phyloP scores from a whole-genome alignment of 2,888 invertebrate genomes.

The Nycteola revayana region DNA sequence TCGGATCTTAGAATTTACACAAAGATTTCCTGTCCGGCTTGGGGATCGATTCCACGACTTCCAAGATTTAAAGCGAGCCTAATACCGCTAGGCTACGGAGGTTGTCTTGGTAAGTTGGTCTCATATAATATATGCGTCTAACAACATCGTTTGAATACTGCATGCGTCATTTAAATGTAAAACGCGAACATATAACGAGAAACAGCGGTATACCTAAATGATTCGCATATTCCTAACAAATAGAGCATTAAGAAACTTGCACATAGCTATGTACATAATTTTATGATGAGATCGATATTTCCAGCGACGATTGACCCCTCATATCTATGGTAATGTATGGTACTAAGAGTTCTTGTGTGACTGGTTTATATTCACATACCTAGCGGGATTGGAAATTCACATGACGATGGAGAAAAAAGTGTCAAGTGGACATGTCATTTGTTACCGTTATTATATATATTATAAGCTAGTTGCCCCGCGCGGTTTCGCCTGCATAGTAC shows the following conservation, averaged over 20 bases:
- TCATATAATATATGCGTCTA: no score
- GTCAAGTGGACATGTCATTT: background rate
- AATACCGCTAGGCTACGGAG: no score
- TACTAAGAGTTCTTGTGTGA: background rate
- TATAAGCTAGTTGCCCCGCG: no score
- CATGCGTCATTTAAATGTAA: no score
- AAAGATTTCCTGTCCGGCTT: no score
- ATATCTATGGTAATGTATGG: background rate
- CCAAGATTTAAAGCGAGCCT: no score
- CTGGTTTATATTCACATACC: background rate
- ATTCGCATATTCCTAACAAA: constrained; percentile 24
- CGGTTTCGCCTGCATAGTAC: no score
- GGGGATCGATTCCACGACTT: no score
- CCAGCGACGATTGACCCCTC: constrained; percentile 18
- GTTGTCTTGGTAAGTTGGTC: no score
- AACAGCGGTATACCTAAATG: constrained; percentile 14
- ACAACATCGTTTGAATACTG: no score
- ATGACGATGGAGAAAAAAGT: constrained; percentile 20
- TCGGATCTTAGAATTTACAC: no score
- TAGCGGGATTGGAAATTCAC: constrained; percentile 16
- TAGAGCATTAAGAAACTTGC: constrained; percentile 29
- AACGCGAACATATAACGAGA: constrained; percentile 5
- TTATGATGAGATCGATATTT: constrained; percentile 17
- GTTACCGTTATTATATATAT: background rate
- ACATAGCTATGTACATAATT: constrained; percentile 8